phyloP scores from a whole-genome alignment of 2,113 vertebrate species.

The Alligator sinensis region DNA sequence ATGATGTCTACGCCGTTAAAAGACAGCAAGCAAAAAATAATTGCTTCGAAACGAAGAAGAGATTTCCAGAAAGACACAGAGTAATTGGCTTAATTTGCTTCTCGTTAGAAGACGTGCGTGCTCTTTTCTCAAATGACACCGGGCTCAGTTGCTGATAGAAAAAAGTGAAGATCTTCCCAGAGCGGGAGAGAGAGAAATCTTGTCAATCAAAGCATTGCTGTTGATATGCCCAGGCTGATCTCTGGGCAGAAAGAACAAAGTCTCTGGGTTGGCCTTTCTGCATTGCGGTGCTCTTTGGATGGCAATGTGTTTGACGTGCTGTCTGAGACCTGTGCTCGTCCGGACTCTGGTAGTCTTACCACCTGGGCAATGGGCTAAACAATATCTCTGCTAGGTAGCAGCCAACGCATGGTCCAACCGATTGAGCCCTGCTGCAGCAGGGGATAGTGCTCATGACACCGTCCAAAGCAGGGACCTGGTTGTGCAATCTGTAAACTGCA shows the following conservation, averaged over 20 bases:
- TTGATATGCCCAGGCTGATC: background rate
- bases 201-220: background rate
- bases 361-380: accelerated
- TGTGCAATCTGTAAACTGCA: background rate
- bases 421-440: background rate
- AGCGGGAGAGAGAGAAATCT: background rate
- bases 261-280: background rate
- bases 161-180: background rate
- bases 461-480: background rate
- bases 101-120: background rate
- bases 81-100: background rate
- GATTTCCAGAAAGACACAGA: background rate
- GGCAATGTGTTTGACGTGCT: background rate
- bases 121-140: background rate
- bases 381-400: background rate
- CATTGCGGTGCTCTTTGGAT: slow-evolving; percentile 8
- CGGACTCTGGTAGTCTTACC: background rate
- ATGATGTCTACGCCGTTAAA: background rate
- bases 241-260: background rate
- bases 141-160: background rate
- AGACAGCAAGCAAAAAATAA: background rate
- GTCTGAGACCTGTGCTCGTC: slow-evolving; percentile 2
- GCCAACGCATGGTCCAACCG: background rate
- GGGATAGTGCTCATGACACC: background rate
- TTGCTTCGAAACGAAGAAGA: background rate